Evolutionary conservation across 2,888 invertebrate species (phyloP).

Genomic region (Cheilosia grossa): DNA sequence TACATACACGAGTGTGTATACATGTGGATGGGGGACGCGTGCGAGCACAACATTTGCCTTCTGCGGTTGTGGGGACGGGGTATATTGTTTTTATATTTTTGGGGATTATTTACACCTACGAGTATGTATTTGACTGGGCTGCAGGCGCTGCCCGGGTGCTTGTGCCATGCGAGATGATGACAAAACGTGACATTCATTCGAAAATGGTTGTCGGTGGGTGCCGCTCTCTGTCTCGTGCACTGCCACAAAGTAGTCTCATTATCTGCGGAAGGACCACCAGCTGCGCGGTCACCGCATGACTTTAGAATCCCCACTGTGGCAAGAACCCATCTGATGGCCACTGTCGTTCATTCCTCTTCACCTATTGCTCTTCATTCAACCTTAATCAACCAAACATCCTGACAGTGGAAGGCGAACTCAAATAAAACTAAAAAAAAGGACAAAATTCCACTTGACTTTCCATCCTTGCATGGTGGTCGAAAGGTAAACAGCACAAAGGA

Average conservation of each 20-base stretch:
- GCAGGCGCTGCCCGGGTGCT: slow-evolving; percentile 50
- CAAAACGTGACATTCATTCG: slow-evolving; percentile 70
- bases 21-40: slow-evolving; percentile 16
- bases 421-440: slow-evolving; percentile 42
- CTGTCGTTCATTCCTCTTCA: slow-evolving; percentile 39
- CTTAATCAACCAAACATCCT: slow-evolving; percentile 71
- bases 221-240: neutral
- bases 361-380: slow-evolving; percentile 54
- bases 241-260: slow-evolving; percentile 52
- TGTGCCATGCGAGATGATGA: slow-evolving; percentile 12
- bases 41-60: slow-evolving; percentile 46
- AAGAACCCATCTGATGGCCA: slow-evolving; percentile 56
- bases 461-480: slow-evolving; percentile 66
- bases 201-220: slow-evolving; percentile 12
- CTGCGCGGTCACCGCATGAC: slow-evolving; percentile 44
- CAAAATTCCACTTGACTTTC: slow-evolving; percentile 64
- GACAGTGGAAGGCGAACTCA: slow-evolving; percentile 41
- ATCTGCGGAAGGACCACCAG: slow-evolving; percentile 54
- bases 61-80: neutral
- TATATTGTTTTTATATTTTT: slow-evolving; percentile 31
- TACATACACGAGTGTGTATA: neutral
- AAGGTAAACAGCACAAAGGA: slow-evolving; percentile 61
- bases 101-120: slow-evolving; percentile 67
- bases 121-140: slow-evolving; percentile 55
- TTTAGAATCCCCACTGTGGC: slow-evolving; percentile 39